These are phyloP conservation scores for Standfussiana lucernea DNA, from an alignment of 2,888 invertebrate genomes.

Conservation along the genomic window DNA sequence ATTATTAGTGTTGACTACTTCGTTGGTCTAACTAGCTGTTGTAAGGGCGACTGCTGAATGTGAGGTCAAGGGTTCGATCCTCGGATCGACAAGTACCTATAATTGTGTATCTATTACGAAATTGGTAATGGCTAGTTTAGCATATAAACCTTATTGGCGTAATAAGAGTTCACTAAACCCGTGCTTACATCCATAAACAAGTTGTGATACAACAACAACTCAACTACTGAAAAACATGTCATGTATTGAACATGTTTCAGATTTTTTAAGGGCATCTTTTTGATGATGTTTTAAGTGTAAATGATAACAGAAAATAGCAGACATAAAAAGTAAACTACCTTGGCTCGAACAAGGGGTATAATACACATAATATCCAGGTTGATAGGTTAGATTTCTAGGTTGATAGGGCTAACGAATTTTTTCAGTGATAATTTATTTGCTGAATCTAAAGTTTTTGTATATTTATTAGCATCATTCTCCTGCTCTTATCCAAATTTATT, in stretches of 20 bases:
- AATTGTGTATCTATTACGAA: not conserved
- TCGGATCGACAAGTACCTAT: not conserved
- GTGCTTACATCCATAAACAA: not conserved
- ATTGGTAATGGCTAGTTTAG: not conserved
- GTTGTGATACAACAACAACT: not conserved
- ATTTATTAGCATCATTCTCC: not conserved
- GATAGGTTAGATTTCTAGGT: not conserved
- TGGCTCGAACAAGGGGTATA: not conserved
- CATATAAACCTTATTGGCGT: not conserved
- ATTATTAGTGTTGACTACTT: not conserved
- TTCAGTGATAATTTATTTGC: not conserved
- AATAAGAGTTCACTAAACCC: not conserved
- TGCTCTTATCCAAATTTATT: not conserved
- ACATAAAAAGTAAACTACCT: not conserved
- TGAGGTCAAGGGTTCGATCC: not conserved
- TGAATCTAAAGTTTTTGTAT: not conserved
- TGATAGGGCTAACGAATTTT: not conserved
- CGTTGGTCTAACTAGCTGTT: not conserved
- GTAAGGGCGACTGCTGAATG: not conserved
- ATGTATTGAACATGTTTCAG: not conserved
- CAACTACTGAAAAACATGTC: not conserved
- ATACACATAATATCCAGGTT: not conserved
- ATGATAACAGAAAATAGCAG: not conserved
- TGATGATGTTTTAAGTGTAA: not conserved
- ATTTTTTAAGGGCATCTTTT: not conserved